Evolutionary conservation across 2,888 invertebrate species (phyloP).

Genomic region (Byasa hedistus): DNA sequence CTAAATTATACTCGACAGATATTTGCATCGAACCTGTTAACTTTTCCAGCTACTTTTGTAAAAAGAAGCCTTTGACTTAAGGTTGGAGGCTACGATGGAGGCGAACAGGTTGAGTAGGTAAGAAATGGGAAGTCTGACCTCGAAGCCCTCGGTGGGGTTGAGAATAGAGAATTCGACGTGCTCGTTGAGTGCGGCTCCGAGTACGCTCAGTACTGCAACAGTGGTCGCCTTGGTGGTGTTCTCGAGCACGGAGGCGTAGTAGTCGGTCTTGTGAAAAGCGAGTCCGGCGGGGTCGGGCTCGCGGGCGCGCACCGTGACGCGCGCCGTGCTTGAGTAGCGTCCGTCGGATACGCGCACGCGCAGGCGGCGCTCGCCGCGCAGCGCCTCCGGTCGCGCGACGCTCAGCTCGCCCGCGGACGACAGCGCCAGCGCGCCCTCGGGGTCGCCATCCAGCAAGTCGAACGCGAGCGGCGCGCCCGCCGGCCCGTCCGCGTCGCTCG

Average conservation of each 20-base stretch:
- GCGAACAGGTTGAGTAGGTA: no score
- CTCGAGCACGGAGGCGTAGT: conserved; percentile 90
- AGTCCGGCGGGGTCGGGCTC: conserved; percentile 82
- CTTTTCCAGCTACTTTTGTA: no score
- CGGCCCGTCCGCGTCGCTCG: conserved; percentile 87
- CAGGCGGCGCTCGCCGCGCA: conserved; percentile 76
- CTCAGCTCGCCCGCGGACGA: conserved; percentile 68
- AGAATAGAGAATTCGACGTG: conserved; percentile 91
- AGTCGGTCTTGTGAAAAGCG: conserved; percentile 88
- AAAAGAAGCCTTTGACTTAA: no score
- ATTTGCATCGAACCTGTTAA: no score
- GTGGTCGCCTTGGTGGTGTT: conserved; percentile 91
- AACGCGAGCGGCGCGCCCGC: conserved; percentile 82
- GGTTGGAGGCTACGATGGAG: no score
- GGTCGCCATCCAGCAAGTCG: conserved; percentile 91
- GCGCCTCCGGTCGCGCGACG: conserved; percentile 72
- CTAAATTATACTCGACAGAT: no score
- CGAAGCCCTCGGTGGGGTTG: conserved; percentile 92
- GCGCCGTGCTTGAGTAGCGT: conserved; percentile 85
- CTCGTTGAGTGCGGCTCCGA: conserved; percentile 92
- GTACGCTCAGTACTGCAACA: conserved; percentile 91
- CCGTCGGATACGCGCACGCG: conserved; percentile 93
- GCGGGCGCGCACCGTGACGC: conserved; percentile 54
- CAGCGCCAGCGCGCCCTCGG: conserved; percentile 85
- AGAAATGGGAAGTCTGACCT: conserved; percentile 68